Percentiles rank a stretch among this genome's conserved stretches.
phyloP scores from a whole-genome alignment of 1,140 invertebrate genomes.

The Sarcophaga peregrina region DNA sequence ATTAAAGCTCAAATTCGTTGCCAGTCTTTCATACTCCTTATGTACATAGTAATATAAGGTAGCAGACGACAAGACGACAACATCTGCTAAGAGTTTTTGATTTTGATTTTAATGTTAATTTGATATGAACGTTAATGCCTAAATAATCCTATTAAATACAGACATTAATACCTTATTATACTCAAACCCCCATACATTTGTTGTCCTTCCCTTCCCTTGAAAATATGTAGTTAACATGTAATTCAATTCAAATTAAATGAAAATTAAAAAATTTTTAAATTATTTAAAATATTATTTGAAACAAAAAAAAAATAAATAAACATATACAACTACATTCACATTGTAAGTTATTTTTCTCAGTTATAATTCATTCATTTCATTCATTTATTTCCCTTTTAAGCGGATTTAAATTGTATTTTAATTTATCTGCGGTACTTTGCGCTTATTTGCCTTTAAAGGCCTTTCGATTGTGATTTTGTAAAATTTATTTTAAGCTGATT shows the following conservation, averaged over 20 bases:
- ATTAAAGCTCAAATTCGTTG: not conserved
- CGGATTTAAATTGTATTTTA: not conserved
- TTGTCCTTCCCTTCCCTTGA: not conserved
- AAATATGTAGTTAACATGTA: not conserved
- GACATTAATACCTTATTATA: not conserved
- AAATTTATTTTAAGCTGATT: not conserved
- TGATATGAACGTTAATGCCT: not conserved
- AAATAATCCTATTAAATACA: slow-evolving; percentile 29
- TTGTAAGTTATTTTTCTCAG: not conserved
- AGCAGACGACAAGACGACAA: not conserved
- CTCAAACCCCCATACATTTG: not conserved
- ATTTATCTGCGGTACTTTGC: not conserved
- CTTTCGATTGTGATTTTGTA: not conserved
- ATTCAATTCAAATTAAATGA: not conserved
- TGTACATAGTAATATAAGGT: not conserved
- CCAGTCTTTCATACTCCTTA: not conserved
- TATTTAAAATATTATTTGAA: not conserved
- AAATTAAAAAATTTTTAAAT: too few relatives aligned
- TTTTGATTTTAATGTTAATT: not conserved
- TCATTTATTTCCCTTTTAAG: not conserved
- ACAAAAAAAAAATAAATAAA: not conserved
- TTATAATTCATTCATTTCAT: not conserved
- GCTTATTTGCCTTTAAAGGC: not conserved
- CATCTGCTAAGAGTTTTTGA: not conserved
- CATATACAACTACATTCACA: too few relatives aligned